These are phyloP conservation scores for Caenorhabditis sp. DNA, from an alignment of 2,888 invertebrate genomes.

Conservation along the genomic window DNA sequence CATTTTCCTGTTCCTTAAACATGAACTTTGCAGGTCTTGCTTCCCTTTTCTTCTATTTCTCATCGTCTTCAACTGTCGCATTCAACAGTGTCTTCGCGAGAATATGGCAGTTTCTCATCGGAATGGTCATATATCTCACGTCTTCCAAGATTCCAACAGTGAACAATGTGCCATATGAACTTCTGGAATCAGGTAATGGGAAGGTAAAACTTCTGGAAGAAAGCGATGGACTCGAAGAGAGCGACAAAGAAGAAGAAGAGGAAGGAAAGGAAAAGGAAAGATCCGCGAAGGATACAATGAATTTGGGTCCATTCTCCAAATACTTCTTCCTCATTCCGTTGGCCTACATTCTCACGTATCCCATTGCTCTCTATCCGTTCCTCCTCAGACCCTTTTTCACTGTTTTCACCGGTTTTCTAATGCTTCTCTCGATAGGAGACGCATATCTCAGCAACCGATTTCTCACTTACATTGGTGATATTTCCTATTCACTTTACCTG, in stretches of 20 bases:
- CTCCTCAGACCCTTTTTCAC: constrained; percentile 30
- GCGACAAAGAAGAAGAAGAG: constrained; percentile 5
- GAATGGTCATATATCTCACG: constrained; percentile 16
- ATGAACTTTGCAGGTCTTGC: neutral
- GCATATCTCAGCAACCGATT: constrained; percentile 15
- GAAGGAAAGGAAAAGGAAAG: neutral
- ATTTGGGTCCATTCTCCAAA: constrained; percentile 22
- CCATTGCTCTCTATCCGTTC: constrained; percentile 7
- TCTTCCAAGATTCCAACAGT: neutral
- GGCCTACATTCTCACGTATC: constrained; percentile 18
- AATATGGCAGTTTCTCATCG: constrained; percentile 59
- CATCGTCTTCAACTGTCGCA: neutral
- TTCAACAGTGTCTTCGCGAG: constrained; percentile 53
- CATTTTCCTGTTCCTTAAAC: neutral
- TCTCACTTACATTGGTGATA: constrained; percentile 57
- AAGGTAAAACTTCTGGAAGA: constrained; percentile 11
- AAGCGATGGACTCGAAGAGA: neutral
- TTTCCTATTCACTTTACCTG: constrained; percentile 56
- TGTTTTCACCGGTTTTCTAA: constrained; percentile 21
- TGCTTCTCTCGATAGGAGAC: constrained; percentile 25
- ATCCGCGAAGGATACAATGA: neutral
- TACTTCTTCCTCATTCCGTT: constrained; percentile 21
- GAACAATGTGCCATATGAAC: neutral
- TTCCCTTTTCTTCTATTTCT: neutral
- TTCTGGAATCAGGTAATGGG: neutral